phyloP scores from a whole-genome alignment of 2,888 invertebrate species.

The Heliconius erato region DNA sequence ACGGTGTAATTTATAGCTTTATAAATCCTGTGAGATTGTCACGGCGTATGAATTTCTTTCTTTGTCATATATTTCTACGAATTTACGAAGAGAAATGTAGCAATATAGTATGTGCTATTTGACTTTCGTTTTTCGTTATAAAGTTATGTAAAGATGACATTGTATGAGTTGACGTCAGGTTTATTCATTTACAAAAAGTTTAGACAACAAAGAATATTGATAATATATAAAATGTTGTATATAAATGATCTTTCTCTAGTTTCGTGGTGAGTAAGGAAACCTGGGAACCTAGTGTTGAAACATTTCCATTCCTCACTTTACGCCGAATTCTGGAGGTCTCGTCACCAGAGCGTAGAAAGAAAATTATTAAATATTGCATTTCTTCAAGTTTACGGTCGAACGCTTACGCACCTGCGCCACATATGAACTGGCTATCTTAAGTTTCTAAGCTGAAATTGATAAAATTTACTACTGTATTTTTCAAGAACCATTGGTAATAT shows the following conservation, averaged over 20 bases:
- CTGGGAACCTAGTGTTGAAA: too few species aligned
- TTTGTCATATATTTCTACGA: slow-evolving; percentile 25
- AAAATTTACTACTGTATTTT: background rate
- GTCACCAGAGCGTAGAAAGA: too few species aligned
- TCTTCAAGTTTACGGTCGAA: too few species aligned
- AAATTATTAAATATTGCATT: too few species aligned
- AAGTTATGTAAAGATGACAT: background rate
- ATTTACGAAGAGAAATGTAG: slow-evolving; percentile 8
- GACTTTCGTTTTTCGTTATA: slow-evolving; percentile 5
- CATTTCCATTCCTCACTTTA: too few species aligned
- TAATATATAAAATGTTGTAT: background rate
- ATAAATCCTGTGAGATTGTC: slow-evolving; percentile 36
- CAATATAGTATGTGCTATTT: background rate
- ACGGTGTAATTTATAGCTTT: slow-evolving; percentile 31
- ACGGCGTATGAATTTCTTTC: slow-evolving; percentile 21
- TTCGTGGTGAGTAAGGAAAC: too few species aligned
- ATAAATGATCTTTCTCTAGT: too few species aligned
- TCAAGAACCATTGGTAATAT: background rate
- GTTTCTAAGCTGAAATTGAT: background rate
- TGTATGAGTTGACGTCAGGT: background rate
- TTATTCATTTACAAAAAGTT: background rate
- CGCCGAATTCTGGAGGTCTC: too few species aligned
- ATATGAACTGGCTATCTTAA: background rate
- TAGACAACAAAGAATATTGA: background rate
- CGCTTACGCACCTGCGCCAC: too few species aligned